Evolutionary conservation across 2,888 invertebrate species (phyloP).

Genomic region (Cataglyphis livida): DNA sequence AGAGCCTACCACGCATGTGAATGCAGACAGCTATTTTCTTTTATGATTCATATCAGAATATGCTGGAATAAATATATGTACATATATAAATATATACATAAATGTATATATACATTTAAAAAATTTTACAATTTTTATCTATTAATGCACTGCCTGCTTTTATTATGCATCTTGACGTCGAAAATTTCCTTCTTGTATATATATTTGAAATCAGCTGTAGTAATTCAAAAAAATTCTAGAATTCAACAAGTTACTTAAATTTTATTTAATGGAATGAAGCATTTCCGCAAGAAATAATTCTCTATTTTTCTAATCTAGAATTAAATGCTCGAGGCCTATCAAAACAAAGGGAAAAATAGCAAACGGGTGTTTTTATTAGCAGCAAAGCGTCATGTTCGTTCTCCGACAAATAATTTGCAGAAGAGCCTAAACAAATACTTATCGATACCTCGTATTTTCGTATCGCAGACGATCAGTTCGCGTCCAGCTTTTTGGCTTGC

Average conservation of each 20-base stretch:
- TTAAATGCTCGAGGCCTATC: slow-evolving; percentile 18
- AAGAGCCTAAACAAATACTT: slow-evolving; percentile 61
- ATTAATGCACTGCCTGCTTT: background rate
- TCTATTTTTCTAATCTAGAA: slow-evolving; percentile 26
- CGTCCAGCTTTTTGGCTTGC: background rate
- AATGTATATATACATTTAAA: background rate
- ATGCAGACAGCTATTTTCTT: slow-evolving; percentile 26
- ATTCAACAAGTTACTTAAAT: background rate
- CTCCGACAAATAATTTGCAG: slow-evolving; percentile 52
- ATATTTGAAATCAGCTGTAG: background rate
- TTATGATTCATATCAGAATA: slow-evolving; percentile 30
- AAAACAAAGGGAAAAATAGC: slow-evolving; percentile 23
- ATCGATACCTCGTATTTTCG: slow-evolving; percentile 60
- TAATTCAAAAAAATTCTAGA: background rate
- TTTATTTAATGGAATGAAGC: background rate
- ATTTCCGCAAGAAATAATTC: background rate
- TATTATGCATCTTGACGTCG: background rate
- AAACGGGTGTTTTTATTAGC: slow-evolving; percentile 60
- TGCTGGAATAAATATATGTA: background rate
- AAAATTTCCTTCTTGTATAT: background rate
- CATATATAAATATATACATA: background rate
- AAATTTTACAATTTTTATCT: slow-evolving; percentile 40
- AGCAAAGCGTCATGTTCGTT: slow-evolving; percentile 53
- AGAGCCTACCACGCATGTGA: slow-evolving; percentile 32
- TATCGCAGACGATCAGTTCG: slow-evolving; percentile 51